Percentiles rank a stretch among this genome's conserved stretches.
Evolutionary conservation across 2,113 vertebrate genomes (phyloP).

Genomic region (Oophaga pumilio): DNA sequence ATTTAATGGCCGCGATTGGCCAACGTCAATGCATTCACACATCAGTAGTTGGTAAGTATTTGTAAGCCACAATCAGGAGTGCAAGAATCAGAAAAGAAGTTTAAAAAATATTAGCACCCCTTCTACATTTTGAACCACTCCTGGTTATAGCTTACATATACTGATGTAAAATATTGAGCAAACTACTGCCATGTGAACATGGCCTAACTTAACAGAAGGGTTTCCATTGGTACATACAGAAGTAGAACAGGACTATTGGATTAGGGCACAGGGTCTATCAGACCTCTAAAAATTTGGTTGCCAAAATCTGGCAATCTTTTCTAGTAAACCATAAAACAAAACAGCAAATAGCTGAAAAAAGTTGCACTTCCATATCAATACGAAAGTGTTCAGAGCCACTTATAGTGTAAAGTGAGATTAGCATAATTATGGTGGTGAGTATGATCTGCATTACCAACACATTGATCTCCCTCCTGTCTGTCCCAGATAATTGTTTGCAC

Average conservation of each 20-base stretch:
- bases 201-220: too few relatives aligned
- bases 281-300: background rate
- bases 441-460: background rate
- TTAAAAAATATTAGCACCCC: too few relatives aligned
- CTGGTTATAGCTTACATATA: too few relatives aligned
- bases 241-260: background rate
- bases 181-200: too few relatives aligned
- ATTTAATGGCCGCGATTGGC: too few relatives aligned
- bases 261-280: background rate
- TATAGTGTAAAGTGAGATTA: background rate
- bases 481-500: conserved; percentile 11
- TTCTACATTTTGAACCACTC: too few relatives aligned
- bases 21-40: too few relatives aligned
- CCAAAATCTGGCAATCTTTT: background rate
- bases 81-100: too few relatives aligned
- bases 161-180: too few relatives aligned
- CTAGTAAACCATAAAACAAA: background rate
- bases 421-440: background rate
- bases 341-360: background rate
- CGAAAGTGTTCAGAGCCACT: background rate
- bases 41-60: too few relatives aligned
- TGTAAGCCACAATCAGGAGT: too few relatives aligned
- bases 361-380: background rate
- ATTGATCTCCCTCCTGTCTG: background rate
- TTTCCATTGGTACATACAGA: too few relatives aligned